Evolutionary conservation across 2,113 vertebrate genomes (phyloP).

Genomic region (Dipodomys stephensi): DNA sequence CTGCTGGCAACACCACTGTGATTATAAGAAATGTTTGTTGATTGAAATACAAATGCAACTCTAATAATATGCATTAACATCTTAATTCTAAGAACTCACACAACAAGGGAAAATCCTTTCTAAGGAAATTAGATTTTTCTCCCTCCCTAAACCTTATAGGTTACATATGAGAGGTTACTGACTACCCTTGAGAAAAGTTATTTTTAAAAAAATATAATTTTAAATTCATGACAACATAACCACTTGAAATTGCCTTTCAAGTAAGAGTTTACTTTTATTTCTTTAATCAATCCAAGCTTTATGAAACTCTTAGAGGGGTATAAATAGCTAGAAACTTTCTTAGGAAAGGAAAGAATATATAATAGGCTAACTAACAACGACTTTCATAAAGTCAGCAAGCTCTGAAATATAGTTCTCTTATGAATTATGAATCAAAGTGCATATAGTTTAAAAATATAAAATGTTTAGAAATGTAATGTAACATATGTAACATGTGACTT

Average conservation of each 20-base stretch:
- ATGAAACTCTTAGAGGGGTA: conserved; percentile 68
- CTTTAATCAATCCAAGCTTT: conserved; percentile 82
- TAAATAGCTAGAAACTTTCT: conserved; percentile 67
- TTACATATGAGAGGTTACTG: conserved; percentile 61
- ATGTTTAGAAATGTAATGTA: neutral
- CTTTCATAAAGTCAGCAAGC: conserved; percentile 5
- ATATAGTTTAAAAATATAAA: conserved; percentile 23
- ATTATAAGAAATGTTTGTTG: conserved; percentile 45
- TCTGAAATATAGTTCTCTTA: neutral
- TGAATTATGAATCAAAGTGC: neutral
- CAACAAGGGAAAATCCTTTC: conserved; percentile 35
- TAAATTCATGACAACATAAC: conserved; percentile 75
- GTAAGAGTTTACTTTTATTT: conserved; percentile 76
- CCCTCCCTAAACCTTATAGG: conserved; percentile 49
- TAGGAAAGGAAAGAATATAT: neutral
- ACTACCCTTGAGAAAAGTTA: conserved; percentile 77
- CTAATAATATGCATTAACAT: conserved; percentile 37
- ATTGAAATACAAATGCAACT: conserved; percentile 57
- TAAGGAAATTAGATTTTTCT: conserved; percentile 66
- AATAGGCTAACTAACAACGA: neutral
- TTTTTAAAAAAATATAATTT: conserved; percentile 79
- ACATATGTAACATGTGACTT: neutral
- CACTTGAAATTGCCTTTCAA: conserved; percentile 80
- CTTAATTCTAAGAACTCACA: conserved; percentile 41
- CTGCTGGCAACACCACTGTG: neutral